Conservation (phyloP, 2,797 vertebrate species). For the Notolabrus celidotus region DNA sequence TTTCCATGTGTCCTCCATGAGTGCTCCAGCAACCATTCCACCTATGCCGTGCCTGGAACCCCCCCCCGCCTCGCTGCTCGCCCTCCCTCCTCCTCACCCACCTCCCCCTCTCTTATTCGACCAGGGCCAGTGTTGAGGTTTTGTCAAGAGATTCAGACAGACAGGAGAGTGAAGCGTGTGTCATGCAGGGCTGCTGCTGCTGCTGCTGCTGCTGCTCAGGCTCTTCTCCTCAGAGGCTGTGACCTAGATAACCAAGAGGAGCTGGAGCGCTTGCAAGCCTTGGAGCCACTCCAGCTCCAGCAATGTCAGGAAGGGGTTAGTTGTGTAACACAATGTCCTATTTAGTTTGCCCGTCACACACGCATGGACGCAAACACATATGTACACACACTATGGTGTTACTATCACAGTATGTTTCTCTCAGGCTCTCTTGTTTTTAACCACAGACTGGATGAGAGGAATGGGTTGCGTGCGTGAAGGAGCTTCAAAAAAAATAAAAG, state of each 20-base stretch:
- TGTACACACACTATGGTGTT: conserved; percentile 40
- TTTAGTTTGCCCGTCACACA: conserved; percentile 77
- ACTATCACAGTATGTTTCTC: conserved; percentile 16
- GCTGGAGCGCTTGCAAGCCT: conserved; percentile 82
- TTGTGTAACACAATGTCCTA: conserved; percentile 84
- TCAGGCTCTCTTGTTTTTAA: conserved; percentile 9
- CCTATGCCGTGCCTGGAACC: conserved; percentile 63
- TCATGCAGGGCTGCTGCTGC: conserved; percentile 73
- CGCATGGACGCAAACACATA: conserved; percentile 56
- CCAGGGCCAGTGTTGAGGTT: conserved; percentile 78
- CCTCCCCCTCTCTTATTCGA: conserved; percentile 52
- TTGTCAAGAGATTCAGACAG: conserved; percentile 83
- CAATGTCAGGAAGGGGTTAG: conserved; percentile 84
- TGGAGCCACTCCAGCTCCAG: conserved; percentile 83
- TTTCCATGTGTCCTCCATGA: conserved; percentile 66
- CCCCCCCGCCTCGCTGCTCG: conserved; percentile 24
- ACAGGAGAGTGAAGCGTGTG: conserved; percentile 84
- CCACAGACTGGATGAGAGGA: not conserved
- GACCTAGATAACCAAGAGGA: conserved; percentile 86
- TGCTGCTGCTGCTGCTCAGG: conserved; percentile 70
- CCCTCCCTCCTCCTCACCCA: conserved; percentile 45
- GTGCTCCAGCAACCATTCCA: conserved; percentile 56
- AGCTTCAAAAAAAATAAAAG: not conserved
- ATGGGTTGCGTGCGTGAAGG: conserved; percentile 5
- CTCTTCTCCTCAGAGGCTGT: conserved; percentile 83